phyloP scores from a whole-genome alignment of 2,113 vertebrate species.

The Paradisaea rubra region DNA sequence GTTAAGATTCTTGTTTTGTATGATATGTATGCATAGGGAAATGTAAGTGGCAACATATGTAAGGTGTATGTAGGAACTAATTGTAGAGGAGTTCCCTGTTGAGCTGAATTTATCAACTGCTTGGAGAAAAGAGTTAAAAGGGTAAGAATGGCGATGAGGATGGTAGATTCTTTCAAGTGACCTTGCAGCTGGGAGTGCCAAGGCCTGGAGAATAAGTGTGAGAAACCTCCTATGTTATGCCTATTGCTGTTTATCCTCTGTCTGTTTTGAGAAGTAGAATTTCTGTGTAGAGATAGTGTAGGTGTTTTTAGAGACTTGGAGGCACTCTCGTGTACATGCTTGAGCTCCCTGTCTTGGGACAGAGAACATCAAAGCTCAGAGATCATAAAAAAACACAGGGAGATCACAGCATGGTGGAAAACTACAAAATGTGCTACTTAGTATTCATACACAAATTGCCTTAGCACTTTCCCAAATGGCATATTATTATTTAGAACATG shows the following conservation, averaged over 20 bases:
- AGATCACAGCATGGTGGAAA: neutral
- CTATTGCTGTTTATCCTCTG: neutral
- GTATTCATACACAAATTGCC: neutral
- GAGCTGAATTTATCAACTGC: neutral
- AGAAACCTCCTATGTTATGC: neutral
- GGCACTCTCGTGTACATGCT: neutral
- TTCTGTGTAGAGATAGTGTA: neutral
- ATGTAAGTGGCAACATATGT: neutral
- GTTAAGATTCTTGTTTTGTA: neutral
- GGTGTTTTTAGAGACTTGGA: neutral
- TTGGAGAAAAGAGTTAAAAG: neutral
- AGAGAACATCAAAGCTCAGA: neutral
- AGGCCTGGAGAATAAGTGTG: neutral
- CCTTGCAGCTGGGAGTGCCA: neutral
- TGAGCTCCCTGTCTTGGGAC: neutral
- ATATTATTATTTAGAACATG: neutral
- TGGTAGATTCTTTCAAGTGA: neutral
- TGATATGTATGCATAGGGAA: rapidly evolving
- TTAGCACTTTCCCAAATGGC: neutral
- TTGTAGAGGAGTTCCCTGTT: neutral
- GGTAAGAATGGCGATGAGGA: rapidly evolving
- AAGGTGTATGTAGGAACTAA: neutral
- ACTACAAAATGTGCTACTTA: neutral
- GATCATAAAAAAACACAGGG: neutral
- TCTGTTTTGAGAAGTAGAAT: neutral